Evolutionary conservation across 2,113 vertebrate species (phyloP).

Genomic region (Siniperca chuatsi): DNA sequence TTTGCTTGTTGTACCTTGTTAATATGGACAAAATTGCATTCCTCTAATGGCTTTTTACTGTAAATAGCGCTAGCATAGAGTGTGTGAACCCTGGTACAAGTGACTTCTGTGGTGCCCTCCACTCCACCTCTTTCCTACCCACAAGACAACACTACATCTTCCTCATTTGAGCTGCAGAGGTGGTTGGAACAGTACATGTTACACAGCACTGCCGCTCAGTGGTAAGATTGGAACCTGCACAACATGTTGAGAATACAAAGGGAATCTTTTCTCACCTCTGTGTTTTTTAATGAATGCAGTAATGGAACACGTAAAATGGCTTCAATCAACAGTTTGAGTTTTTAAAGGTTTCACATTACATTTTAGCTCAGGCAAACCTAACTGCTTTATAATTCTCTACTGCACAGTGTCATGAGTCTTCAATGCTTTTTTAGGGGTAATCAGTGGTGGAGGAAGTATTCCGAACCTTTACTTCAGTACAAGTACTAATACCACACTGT

Average conservation of each 20-base stretch:
- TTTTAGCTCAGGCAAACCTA: background rate
- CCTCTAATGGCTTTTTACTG: background rate
- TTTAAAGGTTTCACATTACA: background rate
- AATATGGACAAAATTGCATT: background rate
- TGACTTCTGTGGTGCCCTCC: background rate
- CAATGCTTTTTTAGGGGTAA: background rate
- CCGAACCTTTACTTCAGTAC: too few species aligned
- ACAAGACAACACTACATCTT: background rate
- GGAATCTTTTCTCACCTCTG: background rate
- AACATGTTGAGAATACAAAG: background rate
- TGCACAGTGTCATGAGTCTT: background rate
- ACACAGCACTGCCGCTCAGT: constrained; percentile 40
- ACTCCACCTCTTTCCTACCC: background rate
- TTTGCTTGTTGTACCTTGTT: background rate
- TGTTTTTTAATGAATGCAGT: background rate
- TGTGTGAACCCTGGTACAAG: background rate
- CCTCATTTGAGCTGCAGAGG: background rate
- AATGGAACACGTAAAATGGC: background rate
- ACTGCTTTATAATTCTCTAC: background rate
- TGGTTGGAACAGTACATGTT: background rate
- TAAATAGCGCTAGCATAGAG: background rate
- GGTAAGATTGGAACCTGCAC: background rate
- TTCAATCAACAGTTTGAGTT: background rate
- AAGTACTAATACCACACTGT: too few species aligned
- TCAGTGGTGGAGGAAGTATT: too few species aligned